Percentiles rank a stretch among this genome's conserved stretches.
Evolutionary conservation across 2,888 invertebrate genomes (phyloP).

Genomic region (Cryptocephalus moraei): DNA sequence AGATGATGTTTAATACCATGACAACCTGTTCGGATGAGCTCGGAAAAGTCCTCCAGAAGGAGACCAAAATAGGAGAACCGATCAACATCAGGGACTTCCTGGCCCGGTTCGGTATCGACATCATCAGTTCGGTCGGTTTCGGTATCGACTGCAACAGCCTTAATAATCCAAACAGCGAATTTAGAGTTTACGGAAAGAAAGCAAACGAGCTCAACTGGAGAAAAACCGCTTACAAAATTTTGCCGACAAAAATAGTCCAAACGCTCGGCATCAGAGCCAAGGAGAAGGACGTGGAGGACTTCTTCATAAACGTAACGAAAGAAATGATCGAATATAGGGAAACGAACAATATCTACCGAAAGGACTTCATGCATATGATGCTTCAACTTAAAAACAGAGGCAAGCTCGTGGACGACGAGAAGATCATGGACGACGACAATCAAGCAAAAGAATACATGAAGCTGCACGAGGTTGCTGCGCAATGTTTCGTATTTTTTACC

Average conservation of each 20-base stretch:
- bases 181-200: constrained; percentile 25
- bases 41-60: constrained; percentile 10
- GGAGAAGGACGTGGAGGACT: constrained; percentile 8
- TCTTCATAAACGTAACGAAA: constrained; percentile 24
- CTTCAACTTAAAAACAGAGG: constrained; percentile 1
- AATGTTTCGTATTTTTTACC: background rate
- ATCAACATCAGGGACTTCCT: constrained; percentile 36
- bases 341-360: constrained; percentile 2
- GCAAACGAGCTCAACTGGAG: constrained; percentile 1
- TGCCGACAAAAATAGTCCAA: background rate
- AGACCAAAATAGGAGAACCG: constrained; percentile 7
- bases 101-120: constrained; percentile 46
- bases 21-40: constrained; percentile 35
- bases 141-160: constrained; percentile 47
- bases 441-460: background rate
- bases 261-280: background rate
- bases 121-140: constrained; percentile 47
- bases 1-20: constrained; percentile 51
- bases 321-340: constrained; percentile 12
- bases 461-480: background rate
- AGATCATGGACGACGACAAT: background rate
- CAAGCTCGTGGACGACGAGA: background rate
- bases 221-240: background rate
- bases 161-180: constrained; percentile 41
- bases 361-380: constrained; percentile 6